Conservation (phyloP, 2,888 invertebrate species). For the Spilosoma lubricipeda region DNA sequence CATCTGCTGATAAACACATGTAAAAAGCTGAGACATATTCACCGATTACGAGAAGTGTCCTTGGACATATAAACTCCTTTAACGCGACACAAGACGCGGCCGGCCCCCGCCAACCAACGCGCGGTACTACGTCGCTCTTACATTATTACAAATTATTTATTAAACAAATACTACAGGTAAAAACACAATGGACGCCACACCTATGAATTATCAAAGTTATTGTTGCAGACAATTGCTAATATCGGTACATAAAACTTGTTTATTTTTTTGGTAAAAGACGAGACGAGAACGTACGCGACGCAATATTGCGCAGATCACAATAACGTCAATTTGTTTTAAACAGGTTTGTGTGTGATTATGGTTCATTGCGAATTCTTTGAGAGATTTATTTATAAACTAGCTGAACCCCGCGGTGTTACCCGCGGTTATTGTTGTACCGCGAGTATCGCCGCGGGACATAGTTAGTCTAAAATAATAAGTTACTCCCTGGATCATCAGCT, state of each 20-base stretch:
- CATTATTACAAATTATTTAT: background rate
- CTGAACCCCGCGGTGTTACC: no score
- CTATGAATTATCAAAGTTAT: background rate
- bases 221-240: background rate
- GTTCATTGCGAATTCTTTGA: background rate
- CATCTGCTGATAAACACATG: background rate
- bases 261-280: background rate
- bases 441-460: no score
- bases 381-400: background rate
- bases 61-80: background rate
- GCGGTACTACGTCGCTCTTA: background rate
- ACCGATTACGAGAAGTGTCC: background rate
- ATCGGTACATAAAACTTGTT: background rate
- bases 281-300: background rate
- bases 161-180: background rate
- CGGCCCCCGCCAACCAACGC: background rate
- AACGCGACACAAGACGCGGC: background rate
- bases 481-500: no score
- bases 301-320: background rate
- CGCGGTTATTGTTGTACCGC: no score
- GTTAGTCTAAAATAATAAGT: no score
- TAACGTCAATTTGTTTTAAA: background rate
- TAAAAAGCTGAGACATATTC: background rate
- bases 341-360: background rate
- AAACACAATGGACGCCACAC: background rate